A percentile compares a stretch with the other conserved stretches of the same genome.
These are phyloP conservation scores for Smithornis capensis DNA, from an alignment of 2,113 vertebrate genomes.

Conservation along the genomic window DNA sequence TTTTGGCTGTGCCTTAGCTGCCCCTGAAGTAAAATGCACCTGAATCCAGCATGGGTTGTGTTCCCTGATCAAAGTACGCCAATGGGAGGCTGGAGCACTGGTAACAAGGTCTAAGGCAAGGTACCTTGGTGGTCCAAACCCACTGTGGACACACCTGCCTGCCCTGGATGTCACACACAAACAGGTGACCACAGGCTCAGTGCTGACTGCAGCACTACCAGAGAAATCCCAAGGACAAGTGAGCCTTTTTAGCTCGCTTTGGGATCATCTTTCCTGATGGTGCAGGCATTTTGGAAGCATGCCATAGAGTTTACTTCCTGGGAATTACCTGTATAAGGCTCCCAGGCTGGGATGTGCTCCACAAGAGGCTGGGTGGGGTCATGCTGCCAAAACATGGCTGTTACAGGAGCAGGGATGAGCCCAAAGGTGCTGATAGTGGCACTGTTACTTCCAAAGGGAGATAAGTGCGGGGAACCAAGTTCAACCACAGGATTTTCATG, in stretches of 20 bases:
- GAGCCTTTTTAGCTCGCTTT: neutral
- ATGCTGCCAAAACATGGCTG: neutral
- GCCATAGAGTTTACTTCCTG: neutral
- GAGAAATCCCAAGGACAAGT: neutral
- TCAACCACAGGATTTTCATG: neutral
- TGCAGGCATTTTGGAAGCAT: neutral
- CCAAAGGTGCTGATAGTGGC: neutral
- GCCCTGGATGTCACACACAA: neutral
- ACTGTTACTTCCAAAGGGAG: neutral
- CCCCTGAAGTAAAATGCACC: neutral
- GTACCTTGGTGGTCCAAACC: neutral
- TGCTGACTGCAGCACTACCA: neutral
- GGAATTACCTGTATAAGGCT: neutral
- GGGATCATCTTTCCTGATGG: neutral
- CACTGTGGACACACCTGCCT: accelerated
- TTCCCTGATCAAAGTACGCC: neutral
- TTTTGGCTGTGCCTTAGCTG: neutral
- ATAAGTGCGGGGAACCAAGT: neutral
- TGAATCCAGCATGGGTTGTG: neutral
- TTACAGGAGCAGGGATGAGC: neutral
- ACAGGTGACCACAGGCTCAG: neutral
- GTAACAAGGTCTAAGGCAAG: neutral
- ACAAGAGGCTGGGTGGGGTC: neutral
- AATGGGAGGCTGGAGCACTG: neutral
- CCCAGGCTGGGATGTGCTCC: neutral